Evolutionary conservation across 92 coral and sea anemone species (phyloP), one percentile per base, ranked within the genome.

Genomic region (Heteractis magnifica): DNA sequence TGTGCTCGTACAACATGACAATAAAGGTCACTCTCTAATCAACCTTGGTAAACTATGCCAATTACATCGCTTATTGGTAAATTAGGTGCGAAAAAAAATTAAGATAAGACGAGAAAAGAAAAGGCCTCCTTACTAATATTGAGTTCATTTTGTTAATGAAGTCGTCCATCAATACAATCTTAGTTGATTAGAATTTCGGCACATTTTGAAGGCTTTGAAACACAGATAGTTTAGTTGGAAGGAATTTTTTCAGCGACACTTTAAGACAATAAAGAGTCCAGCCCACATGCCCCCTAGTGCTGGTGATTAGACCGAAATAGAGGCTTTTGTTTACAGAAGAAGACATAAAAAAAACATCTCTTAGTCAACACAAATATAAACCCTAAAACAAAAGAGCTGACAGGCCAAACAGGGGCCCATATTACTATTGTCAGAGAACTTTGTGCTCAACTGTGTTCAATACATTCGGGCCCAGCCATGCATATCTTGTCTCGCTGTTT

Each of bases 31-130:
- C 77, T 70, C 77, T 50, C 21, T 8, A 26, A 84, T 84, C 87
- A 53, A 83, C 70, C 87, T 75, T 44, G n/a, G 56, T 64, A 86
- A 78, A 73, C 83, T 48, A 55, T 72, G 79, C 76, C 88, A 90
- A 87, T 87, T 79, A 83, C 49, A 52, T 72, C 56, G 86, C 71
- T 87, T 81, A 89, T 81, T 70, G 75, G 83, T 49, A 87, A 90
- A 87, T 87, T 77, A 90, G 88, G 65, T 71, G 56, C 77, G 70
- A 56, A 50, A 49, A 72, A 79, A 84, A 52, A 52, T 55, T 6
- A 20, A 2, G 68, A 52, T 18, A 52, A 78, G 44, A 13, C 48
- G 6, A 18, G 12, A 58, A 52, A 34, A 52, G 13, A 56, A 78
- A 78, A 55, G 81, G 20, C 7, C 13, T 68, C 4, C 49, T 21